Evolutionary conservation across 2,888 invertebrate genomes (phyloP).

Genomic region (Acanthosepion pharaonis): DNA sequence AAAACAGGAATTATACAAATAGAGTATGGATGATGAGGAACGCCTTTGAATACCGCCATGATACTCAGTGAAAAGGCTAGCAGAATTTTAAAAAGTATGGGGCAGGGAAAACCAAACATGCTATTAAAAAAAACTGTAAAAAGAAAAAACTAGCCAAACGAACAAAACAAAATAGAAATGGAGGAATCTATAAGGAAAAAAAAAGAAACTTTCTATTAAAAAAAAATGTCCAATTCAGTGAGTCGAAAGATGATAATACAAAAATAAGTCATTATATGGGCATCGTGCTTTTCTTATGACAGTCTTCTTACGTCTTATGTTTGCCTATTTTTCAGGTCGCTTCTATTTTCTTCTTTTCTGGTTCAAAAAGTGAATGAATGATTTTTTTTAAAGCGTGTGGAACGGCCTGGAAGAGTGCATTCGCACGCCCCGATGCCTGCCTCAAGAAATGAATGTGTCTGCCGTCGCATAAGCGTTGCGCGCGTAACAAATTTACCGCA

Average conservation of each 20-base stretch:
- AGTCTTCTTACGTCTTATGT: neutral
- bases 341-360: neutral
- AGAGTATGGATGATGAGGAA: neutral
- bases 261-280: slow-evolving; percentile 8
- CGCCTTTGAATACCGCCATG: neutral
- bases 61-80: neutral
- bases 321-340: neutral
- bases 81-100: neutral
- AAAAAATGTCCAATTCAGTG: neutral
- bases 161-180: neutral
- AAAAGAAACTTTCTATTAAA: neutral
- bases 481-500: neutral
- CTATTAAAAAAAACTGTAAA: neutral
- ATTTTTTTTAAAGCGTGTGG: neutral
- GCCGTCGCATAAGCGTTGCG: neutral
- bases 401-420: neutral
- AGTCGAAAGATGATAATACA: neutral
- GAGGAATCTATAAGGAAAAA: neutral
- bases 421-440: neutral
- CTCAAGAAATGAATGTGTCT: neutral
- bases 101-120: neutral
- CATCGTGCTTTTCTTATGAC: neutral
- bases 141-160: neutral
- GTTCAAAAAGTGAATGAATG: slow-evolving; percentile 12
- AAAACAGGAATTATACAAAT: too few relatives aligned